phyloP scores from a whole-genome alignment of 2,797 vertebrate species.

The Clarias platycephalus region DNA sequence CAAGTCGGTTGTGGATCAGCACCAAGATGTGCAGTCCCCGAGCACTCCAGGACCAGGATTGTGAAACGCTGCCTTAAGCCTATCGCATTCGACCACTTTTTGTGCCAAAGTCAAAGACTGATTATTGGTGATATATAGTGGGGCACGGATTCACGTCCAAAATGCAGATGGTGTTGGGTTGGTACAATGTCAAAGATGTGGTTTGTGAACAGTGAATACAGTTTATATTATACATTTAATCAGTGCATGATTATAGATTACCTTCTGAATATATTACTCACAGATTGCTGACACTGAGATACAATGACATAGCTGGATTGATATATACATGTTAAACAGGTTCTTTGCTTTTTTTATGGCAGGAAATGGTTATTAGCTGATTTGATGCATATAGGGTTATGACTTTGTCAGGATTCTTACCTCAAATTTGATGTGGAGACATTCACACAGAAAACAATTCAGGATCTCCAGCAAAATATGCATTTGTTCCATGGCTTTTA shows the following conservation, averaged over 20 bases:
- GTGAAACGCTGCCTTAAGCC: constrained; percentile 44
- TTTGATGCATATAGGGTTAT: constrained; percentile 28
- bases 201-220: constrained; percentile 40
- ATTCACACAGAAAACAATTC: constrained; percentile 27
- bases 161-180: constrained; percentile 31
- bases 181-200: constrained; percentile 41
- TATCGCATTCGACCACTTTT: constrained; percentile 55
- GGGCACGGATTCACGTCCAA: constrained; percentile 42
- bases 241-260: constrained; percentile 33
- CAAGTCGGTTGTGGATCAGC: background rate
- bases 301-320: constrained; percentile 28
- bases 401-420: constrained; percentile 38
- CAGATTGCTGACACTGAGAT: constrained; percentile 40
- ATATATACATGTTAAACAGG: constrained; percentile 25
- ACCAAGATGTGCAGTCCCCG: background rate
- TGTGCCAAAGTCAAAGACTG: constrained; percentile 74
- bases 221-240: constrained; percentile 36
- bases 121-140: constrained; percentile 52
- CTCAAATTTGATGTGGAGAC: constrained; percentile 36
- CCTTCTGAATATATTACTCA: constrained; percentile 21
- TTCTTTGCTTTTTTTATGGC: constrained; percentile 31
- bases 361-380: constrained; percentile 40
- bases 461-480: constrained; percentile 36
- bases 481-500: constrained; percentile 25
- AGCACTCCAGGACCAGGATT: constrained; percentile 25